Evolutionary conservation across 2,888 invertebrate species (phyloP), one percentile per base, ranked within the genome.

Genomic region (Melitaea athalia): DNA sequence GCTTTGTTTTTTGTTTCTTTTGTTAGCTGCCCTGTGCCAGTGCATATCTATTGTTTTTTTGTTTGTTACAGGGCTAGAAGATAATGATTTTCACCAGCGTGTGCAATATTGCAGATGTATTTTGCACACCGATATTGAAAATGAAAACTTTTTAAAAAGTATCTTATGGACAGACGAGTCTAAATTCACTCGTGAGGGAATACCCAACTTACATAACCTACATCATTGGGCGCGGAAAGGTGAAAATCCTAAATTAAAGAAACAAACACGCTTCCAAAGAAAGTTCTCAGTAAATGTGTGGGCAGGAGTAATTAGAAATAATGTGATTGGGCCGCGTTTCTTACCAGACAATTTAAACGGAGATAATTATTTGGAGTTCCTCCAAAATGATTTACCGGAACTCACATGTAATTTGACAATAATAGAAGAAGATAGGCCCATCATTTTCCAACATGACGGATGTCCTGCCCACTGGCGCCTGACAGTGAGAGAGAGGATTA

Each of bases 341-440:
- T n/a, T 49, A n/a, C 47, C 47, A 14, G 47, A 14, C n/a, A 49
- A 12, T 49, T n/a, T 49, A n/a, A 49, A 49, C n/a, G 5, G 47
- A n/a, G n/a, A 49, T 49, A 49, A 49, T n/a, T 49, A 49, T 49
- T 49, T 49, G 47, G 47, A 49, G n/a, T 49, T 49, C n/a, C n/a
- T 49, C 1, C 47, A 49, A n/a, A n/a, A 14, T n/a, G n/a, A 49
- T 49, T 49, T 49, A n/a, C 47, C n/a, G 14, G n/a, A 49, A n/a
- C n/a, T 49, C 14, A n/a, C n/a, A 49, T n/a, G n/a, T 3, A n/a
- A 49, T 49, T 6, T 49, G n/a, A n/a, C 47, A 14, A 49, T 49
- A n/a, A n/a, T 49, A 14, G n/a, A 49, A 47, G 14, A 14, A n/a
- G 47, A 49, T 14, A 49, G 47, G n/a, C 47, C 47, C 3, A 49